A percentile compares a stretch with the other conserved stretches of the same genome.
Conservation (phyloP, 2,113 vertebrate species). For the Sylvia atricapilla region DNA sequence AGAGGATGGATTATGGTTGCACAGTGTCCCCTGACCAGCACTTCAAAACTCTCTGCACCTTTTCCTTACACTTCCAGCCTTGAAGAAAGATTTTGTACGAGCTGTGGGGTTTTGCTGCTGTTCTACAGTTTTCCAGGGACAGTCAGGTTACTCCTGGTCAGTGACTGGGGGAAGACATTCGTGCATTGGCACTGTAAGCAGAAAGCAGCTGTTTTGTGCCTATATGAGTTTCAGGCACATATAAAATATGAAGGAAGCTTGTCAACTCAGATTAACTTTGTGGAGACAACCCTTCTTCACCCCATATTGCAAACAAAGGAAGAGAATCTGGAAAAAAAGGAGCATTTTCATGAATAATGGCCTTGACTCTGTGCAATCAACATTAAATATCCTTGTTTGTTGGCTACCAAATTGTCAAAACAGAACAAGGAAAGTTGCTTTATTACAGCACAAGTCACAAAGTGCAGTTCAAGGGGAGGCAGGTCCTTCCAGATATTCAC, state of each 20-base stretch:
- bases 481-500: neutral
- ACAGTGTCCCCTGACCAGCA: neutral
- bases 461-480: neutral
- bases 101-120: neutral
- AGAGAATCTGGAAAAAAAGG: neutral
- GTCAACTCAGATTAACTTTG: conserved; percentile 23
- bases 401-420: neutral
- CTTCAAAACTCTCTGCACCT: neutral
- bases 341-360: neutral
- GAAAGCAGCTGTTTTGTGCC: neutral
- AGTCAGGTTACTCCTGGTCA: neutral
- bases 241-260: conserved; percentile 39
- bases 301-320: neutral
- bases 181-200: neutral
- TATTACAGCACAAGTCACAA: neutral
- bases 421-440: neutral
- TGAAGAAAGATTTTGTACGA: neutral
- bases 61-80: neutral
- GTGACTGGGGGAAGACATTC: neutral
- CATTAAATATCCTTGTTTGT: neutral
- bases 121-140: neutral
- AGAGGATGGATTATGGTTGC: neutral
- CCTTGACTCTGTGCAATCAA: neutral
- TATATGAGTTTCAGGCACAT: neutral
- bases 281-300: neutral